These are phyloP conservation scores for Thalpophila matura DNA, from an alignment of 2,888 invertebrate species.

Conservation along the genomic window DNA sequence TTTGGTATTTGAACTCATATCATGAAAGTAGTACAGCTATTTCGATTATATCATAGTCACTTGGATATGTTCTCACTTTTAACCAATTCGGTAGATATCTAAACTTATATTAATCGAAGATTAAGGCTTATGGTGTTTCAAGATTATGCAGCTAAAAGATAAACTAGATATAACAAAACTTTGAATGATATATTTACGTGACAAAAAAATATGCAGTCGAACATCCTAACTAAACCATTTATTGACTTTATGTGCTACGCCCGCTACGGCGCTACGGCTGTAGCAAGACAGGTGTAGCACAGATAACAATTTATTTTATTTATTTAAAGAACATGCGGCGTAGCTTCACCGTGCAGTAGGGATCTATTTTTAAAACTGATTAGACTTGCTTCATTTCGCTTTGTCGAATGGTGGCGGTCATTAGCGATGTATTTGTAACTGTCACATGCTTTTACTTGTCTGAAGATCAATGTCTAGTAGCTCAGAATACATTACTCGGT, in stretches of 20 bases:
- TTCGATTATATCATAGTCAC: neutral
- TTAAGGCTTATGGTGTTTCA: too few species aligned
- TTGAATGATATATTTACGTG: too few species aligned
- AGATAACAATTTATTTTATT: slow-evolving; percentile 33
- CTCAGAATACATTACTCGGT: slow-evolving; percentile 2
- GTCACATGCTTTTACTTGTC: slow-evolving; percentile 5
- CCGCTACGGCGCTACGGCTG: slow-evolving; percentile 58
- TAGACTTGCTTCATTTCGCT: slow-evolving; percentile 29
- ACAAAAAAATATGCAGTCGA: too few species aligned
- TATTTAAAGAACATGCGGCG: slow-evolving; percentile 25
- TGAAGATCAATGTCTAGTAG: slow-evolving; percentile 2
- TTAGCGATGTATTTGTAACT: slow-evolving; percentile 10
- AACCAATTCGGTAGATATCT: too few species aligned
- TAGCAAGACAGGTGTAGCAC: slow-evolving; percentile 50
- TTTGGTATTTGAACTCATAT: too few species aligned
- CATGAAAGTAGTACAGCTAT: neutral
- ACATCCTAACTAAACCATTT: slow-evolving; percentile 8
- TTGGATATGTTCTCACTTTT: too few species aligned
- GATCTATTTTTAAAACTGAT: slow-evolving; percentile 35
- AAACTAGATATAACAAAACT: too few species aligned
- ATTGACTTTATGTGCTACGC: slow-evolving; percentile 53
- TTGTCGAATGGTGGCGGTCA: slow-evolving; percentile 17
- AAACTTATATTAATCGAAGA: too few species aligned
- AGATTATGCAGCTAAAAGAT: too few species aligned
- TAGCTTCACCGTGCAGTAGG: slow-evolving; percentile 9